Evolutionary conservation across 2,797 vertebrate genomes (phyloP).

Genomic region (Xyrichtys novacula): DNA sequence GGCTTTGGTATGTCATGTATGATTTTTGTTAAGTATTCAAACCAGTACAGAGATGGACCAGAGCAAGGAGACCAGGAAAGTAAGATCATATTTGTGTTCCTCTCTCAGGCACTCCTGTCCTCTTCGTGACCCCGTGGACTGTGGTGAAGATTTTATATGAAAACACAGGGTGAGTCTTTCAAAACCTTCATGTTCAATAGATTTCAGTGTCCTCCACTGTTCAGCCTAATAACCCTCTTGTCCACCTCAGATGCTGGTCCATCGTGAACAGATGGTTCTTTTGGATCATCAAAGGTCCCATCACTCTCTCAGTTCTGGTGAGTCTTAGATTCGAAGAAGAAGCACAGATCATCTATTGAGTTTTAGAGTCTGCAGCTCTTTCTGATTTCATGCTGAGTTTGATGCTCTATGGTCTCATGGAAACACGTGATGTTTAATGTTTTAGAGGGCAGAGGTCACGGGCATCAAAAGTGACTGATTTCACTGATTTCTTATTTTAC

Average conservation of each 20-base stretch:
- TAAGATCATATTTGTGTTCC: neutral
- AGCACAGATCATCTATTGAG: neutral
- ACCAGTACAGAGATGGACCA: too few species aligned
- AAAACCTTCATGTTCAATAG: neutral
- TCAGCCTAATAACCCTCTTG: neutral
- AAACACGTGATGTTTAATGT: conserved; percentile 45
- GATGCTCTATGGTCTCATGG: conserved; percentile 44
- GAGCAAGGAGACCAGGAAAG: neutral
- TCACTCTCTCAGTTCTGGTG: conserved; percentile 89
- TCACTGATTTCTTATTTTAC: too few species aligned
- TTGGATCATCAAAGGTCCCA: conserved; percentile 96
- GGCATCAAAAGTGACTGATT: conserved; percentile 8
- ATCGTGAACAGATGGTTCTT: conserved; percentile 89
- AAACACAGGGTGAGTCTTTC: conserved; percentile 81
- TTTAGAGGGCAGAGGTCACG: conserved; percentile 6
- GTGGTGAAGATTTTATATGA: conserved; percentile 82
- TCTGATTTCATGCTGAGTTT: conserved; percentile 38
- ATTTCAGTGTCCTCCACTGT: neutral
- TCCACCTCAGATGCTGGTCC: conserved; percentile 90
- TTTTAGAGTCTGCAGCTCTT: neutral
- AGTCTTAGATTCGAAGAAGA: too few species aligned
- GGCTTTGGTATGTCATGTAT: too few species aligned
- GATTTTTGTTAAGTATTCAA: too few species aligned
- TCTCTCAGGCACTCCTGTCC: conserved; percentile 81
- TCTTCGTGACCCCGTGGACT: conserved; percentile 87